Percentiles rank a stretch among this genome's conserved stretches.
Evolutionary conservation across 1,140 invertebrate genomes (phyloP).

Genomic region (Polyergus mexicanus): DNA sequence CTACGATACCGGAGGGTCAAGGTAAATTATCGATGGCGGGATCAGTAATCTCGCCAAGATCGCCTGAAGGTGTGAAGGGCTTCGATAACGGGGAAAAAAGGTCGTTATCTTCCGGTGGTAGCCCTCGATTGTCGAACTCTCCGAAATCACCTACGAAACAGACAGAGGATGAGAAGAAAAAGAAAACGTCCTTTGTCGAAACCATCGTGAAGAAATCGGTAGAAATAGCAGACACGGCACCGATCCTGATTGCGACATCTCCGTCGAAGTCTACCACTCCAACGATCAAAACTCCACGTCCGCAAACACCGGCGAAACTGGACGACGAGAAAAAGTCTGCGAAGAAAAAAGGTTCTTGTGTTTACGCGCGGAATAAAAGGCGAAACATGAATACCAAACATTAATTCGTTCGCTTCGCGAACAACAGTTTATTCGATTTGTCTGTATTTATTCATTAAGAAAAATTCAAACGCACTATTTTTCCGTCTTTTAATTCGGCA

Average conservation of each 20-base stretch:
- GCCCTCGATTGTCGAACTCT: slow-evolving; percentile 59
- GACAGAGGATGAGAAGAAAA: slow-evolving; percentile 78
- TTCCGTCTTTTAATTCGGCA: neutral
- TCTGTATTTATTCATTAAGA: neutral
- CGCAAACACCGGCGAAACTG: slow-evolving; percentile 28
- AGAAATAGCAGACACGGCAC: slow-evolving; percentile 18
- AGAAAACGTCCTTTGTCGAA: slow-evolving; percentile 72
- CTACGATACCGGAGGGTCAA: neutral
- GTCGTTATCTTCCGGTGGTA: slow-evolving; percentile 73
- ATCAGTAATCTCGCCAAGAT: slow-evolving; percentile 55
- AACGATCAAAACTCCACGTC: slow-evolving; percentile 17
- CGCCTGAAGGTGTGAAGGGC: slow-evolving; percentile 75
- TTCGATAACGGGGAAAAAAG: slow-evolving; percentile 80
- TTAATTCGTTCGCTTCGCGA: neutral
- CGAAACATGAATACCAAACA: neutral
- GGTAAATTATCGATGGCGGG: slow-evolving; percentile 37
- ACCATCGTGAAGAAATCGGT: slow-evolving; percentile 15
- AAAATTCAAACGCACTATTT: neutral
- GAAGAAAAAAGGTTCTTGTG: slow-evolving; percentile 43
- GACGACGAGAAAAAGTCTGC: slow-evolving; percentile 37
- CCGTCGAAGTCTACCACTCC: slow-evolving; percentile 37
- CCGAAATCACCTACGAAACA: slow-evolving; percentile 68
- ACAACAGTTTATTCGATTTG: neutral
- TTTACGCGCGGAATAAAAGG: neutral
- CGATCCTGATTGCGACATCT: neutral